phyloP scores from a whole-genome alignment of 2,113 vertebrate species.

The Indicator indicator region DNA sequence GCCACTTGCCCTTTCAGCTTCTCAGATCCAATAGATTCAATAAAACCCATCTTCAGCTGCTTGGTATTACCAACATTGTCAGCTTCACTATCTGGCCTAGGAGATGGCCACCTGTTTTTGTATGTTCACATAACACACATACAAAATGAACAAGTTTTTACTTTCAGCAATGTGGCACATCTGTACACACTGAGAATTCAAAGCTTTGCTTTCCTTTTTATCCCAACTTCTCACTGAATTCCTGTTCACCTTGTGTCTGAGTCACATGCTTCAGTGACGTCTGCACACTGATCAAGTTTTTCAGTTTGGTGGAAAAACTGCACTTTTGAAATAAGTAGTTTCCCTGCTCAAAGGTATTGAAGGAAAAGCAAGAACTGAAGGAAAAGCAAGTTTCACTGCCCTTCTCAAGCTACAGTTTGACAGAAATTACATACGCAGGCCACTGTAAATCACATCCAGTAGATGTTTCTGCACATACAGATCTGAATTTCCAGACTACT shows the following conservation, averaged over 20 bases:
- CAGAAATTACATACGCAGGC: neutral
- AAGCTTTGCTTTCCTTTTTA: neutral
- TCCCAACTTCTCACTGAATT: neutral
- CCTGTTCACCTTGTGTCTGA: neutral
- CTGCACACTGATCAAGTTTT: neutral
- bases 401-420: neutral
- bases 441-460: neutral
- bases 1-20: neutral
- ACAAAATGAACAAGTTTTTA: neutral
- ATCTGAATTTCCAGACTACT: neutral
- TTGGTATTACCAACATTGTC: neutral
- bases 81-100: neutral
- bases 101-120: neutral
- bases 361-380: neutral
- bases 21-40: neutral
- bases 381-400: neutral
- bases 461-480: neutral
- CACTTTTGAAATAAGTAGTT: neutral
- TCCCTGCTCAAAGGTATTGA: neutral
- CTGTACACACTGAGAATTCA: neutral
- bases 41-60: neutral
- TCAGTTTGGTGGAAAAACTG: neutral
- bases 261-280: neutral
- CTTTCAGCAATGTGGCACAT: neutral
- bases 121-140: fast-evolving